Percentiles rank a stretch among this genome's conserved stretches.
phyloP scores from a whole-genome alignment of 2,113 vertebrate genomes.

The Pelmatolapia mariae region DNA sequence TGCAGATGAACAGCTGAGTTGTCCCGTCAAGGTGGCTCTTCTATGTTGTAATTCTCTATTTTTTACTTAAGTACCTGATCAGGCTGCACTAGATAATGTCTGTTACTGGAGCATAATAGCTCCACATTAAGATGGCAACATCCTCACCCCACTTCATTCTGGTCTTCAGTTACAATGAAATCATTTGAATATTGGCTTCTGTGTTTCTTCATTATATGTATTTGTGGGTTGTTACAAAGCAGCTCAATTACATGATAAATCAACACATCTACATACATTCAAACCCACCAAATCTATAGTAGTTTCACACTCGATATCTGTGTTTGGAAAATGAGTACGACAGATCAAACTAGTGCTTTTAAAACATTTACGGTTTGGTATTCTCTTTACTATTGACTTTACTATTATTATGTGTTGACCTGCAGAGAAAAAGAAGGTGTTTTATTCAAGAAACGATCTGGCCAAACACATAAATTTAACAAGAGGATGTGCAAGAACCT shows the following conservation, averaged over 20 bases:
- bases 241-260: neutral
- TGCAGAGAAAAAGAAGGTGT: neutral
- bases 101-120: neutral
- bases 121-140: neutral
- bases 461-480: neutral
- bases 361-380: neutral
- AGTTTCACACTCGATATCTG: neutral
- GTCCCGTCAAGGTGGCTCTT: neutral
- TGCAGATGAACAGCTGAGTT: neutral
- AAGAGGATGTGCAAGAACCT: neutral
- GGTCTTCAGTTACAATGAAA: neutral
- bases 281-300: neutral
- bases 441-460: neutral
- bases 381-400: neutral
- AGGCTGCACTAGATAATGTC: neutral
- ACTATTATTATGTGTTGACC: neutral
- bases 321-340: neutral
- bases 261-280: neutral
- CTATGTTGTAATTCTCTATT: neutral
- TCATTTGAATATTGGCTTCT: neutral
- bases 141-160: neutral
- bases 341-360: neutral
- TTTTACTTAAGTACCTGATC: neutral
- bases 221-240: neutral
- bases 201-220: neutral